Conservation (phyloP, 2,888 invertebrate species). For the Rhorus exstirpatorius region DNA sequence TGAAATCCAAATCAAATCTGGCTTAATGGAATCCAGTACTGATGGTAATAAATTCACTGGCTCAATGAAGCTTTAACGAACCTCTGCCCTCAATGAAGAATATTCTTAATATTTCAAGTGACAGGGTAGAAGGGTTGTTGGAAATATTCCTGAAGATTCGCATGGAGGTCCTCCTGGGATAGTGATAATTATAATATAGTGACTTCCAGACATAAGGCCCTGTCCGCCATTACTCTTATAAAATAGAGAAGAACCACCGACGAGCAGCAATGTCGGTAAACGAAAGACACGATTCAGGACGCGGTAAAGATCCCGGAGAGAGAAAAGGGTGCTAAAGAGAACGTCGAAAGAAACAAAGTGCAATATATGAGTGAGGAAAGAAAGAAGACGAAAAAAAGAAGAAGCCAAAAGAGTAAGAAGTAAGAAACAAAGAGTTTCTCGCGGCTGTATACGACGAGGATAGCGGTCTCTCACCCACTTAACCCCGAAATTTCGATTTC, state of each 20-base stretch:
- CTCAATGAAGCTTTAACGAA: background rate
- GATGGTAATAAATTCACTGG: no score
- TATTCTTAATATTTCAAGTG: background rate
- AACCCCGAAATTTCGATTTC: slow-evolving; percentile 86
- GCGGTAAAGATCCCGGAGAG: background rate
- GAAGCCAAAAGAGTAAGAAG: slow-evolving; percentile 44
- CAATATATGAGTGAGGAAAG: slow-evolving; percentile 13
- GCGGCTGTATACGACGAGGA: slow-evolving; percentile 33
- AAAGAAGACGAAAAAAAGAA: slow-evolving; percentile 31
- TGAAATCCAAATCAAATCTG: no score
- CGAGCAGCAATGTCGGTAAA: slow-evolving; percentile 36
- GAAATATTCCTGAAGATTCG: slow-evolving; percentile 8
- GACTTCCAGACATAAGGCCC: background rate
- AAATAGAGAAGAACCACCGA: slow-evolving; percentile 18
- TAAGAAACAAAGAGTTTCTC: slow-evolving; percentile 39
- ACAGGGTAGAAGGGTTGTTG: slow-evolving; percentile 1
- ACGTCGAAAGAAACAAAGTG: slow-evolving; percentile 6
- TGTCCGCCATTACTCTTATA: slow-evolving; percentile 25
- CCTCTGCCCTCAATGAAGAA: background rate
- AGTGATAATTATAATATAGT: background rate
- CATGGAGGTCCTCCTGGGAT: background rate
- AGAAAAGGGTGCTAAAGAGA: slow-evolving; percentile 1
- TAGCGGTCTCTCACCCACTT: slow-evolving; percentile 74
- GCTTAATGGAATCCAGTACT: no score
- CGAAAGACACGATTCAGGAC: slow-evolving; percentile 34